Evolutionary conservation across 2,113 vertebrate genomes (phyloP).

Genomic region (Entomyzon cyanotis): DNA sequence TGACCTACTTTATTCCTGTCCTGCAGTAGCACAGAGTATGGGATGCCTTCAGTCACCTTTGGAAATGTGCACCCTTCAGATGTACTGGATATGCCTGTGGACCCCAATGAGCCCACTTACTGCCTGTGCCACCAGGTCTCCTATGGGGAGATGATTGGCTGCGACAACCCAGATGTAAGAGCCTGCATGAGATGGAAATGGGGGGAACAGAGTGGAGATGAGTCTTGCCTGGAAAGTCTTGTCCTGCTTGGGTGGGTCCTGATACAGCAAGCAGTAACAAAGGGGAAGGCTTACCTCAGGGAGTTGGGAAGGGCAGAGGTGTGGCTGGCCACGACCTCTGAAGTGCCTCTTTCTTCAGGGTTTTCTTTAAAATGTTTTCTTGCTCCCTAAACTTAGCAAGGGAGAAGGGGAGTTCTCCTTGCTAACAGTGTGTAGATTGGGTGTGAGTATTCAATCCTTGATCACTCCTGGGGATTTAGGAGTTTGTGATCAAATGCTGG

Average conservation of each 20-base stretch:
- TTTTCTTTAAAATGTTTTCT: background rate
- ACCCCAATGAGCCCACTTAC: conserved; percentile 98
- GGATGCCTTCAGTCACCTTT: conserved; percentile 87
- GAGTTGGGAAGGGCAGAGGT: background rate
- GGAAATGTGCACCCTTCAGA: conserved; percentile 93
- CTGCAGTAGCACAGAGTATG: conserved; percentile 87
- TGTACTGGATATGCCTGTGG: conserved; percentile 98
- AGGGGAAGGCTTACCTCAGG: background rate
- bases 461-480: background rate
- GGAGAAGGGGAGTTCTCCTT: background rate
- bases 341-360: background rate
- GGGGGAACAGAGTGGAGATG: background rate
- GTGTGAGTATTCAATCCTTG: background rate
- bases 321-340: background rate
- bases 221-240: background rate
- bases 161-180: conserved; percentile 97
- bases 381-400: background rate
- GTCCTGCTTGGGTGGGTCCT: background rate
- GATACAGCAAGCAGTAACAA: background rate
- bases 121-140: conserved; percentile 98
- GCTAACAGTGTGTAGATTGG: background rate
- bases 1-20: conserved; percentile 10
- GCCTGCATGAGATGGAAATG: background rate
- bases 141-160: conserved; percentile 99
- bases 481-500: background rate